A percentile compares a stretch with the other conserved stretches of the same genome.
Evolutionary conservation across 2,113 vertebrate species (phyloP).

Genomic region (Monarcha castaneiventris): DNA sequence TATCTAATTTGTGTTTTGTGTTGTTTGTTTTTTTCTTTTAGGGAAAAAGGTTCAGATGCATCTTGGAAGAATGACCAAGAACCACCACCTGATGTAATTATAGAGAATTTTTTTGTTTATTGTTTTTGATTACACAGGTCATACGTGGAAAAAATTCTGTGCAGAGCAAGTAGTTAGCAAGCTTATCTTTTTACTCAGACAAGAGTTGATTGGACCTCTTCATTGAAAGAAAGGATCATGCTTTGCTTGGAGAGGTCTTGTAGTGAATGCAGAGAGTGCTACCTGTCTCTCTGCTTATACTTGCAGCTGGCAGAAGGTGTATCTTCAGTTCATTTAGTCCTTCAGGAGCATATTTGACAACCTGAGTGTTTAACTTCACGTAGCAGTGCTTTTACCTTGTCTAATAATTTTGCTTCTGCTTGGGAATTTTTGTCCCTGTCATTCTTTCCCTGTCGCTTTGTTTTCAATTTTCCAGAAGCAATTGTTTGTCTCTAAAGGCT

Average conservation of each 20-base stretch:
- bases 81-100: conserved; percentile 86
- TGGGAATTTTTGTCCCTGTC: neutral
- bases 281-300: neutral
- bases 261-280: neutral
- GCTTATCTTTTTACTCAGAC: neutral
- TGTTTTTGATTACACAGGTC: neutral
- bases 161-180: neutral
- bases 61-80: conserved; percentile 98
- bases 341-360: neutral
- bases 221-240: neutral
- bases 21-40: conserved; percentile 30
- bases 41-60: conserved; percentile 90
- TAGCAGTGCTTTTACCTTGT: neutral
- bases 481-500: neutral
- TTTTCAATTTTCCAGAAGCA: neutral
- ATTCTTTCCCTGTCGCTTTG: neutral
- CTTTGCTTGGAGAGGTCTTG: neutral
- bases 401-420: neutral
- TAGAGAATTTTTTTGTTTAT: neutral
- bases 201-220: neutral
- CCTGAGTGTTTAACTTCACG: neutral
- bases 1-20: neutral
- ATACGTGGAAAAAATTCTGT: neutral
- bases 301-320: neutral
- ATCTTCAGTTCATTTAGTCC: neutral